Percentiles rank a stretch among this genome's conserved stretches.
Conservation (phyloP, 2,113 vertebrate genomes). For the Psilopsiagon aymara region DNA sequence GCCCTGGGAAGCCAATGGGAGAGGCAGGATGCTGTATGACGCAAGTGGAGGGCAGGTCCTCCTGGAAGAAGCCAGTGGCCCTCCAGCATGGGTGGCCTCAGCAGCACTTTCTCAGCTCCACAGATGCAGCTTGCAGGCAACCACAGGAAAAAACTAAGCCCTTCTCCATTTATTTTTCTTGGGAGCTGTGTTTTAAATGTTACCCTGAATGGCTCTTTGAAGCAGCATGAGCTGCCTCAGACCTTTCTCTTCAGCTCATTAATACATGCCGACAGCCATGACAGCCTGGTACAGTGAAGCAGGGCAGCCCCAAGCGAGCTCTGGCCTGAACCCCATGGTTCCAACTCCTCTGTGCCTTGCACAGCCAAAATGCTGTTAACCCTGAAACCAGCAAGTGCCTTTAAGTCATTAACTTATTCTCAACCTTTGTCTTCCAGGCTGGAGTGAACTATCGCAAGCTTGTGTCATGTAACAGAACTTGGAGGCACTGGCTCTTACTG, state of each 20-base stretch:
- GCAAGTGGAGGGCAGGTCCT: rapidly evolving
- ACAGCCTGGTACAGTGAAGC: neutral
- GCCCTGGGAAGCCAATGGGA: neutral
- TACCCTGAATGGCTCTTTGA: neutral
- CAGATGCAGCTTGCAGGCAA: neutral
- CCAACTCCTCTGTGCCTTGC: neutral
- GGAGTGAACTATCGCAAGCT: neutral
- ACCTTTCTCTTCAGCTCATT: neutral
- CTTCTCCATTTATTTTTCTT: slow-evolving; percentile 48
- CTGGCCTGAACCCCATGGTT: neutral
- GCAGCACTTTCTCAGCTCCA: neutral
- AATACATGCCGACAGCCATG: neutral
- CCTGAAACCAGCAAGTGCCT: neutral
- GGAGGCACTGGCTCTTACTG: rapidly evolving
- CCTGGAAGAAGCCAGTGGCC: neutral
- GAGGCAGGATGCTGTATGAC: neutral
- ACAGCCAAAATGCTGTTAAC: neutral
- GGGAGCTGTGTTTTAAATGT: neutral
- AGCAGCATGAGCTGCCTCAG: neutral
- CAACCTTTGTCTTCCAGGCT: neutral
- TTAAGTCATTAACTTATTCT: neutral
- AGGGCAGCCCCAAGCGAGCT: neutral
- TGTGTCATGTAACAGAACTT: rapidly evolving
- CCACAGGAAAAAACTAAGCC: neutral
- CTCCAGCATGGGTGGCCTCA: neutral